Percentiles rank a stretch among this genome's conserved stretches.
These are phyloP conservation scores for Eueides isabella DNA, from an alignment of 1,140 invertebrate genomes.

Conservation along the genomic window DNA sequence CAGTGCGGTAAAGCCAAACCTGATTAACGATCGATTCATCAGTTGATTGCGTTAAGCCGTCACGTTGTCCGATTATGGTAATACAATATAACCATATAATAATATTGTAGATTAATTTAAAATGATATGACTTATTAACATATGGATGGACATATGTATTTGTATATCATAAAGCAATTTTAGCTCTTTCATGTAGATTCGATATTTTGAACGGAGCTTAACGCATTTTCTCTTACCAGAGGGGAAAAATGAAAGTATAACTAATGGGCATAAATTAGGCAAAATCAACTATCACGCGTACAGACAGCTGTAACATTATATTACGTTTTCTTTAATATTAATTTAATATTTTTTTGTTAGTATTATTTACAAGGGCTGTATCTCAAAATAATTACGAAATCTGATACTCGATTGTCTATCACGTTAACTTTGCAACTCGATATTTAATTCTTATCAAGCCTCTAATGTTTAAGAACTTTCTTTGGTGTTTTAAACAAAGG, in stretches of 20 bases:
- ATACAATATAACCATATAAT: constrained; percentile 4
- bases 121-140: not conserved
- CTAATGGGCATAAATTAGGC: no score
- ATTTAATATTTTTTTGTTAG: not conserved
- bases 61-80: constrained; percentile 11
- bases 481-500: not conserved
- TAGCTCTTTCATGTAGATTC: no score
- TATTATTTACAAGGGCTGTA: not conserved
- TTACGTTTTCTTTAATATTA: no score
- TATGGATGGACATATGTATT: not conserved
- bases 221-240: no score
- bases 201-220: no score
- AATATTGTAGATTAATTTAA: constrained; percentile 6
- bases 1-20: constrained; percentile 5
- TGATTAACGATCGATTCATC: constrained; percentile 24
- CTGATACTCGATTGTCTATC: not conserved
- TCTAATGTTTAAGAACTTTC: not conserved
- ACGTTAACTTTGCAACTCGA: not conserved
- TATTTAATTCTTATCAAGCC: constrained; percentile 1
- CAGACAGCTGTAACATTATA: no score
- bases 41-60: constrained; percentile 23
- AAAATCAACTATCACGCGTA: no score
- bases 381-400: not conserved
- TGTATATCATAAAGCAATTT: not conserved
- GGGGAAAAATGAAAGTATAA: no score